Evolutionary conservation across 1,140 invertebrate species (phyloP).

Genomic region (Radopholus similis): DNA sequence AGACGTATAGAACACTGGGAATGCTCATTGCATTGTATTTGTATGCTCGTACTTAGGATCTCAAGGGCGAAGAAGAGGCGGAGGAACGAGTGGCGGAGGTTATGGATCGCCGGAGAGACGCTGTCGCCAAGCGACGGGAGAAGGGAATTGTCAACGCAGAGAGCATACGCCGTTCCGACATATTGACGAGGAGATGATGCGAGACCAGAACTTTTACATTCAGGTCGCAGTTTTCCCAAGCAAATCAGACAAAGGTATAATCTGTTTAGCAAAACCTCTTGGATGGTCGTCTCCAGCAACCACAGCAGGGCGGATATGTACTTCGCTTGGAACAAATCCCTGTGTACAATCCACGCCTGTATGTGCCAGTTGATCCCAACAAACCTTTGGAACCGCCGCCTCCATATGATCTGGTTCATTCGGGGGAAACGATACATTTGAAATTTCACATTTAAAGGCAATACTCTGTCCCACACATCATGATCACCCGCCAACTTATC

Average conservation of each 20-base stretch:
- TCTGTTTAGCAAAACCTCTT: conserved; percentile 40
- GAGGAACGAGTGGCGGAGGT: not conserved
- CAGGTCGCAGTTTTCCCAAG: conserved; percentile 20
- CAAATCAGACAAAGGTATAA: not conserved
- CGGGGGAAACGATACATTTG: no score
- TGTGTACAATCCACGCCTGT: conserved; percentile 32
- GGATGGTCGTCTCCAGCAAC: conserved; percentile 24
- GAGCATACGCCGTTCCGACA: no score
- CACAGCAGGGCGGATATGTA: conserved; percentile 16
- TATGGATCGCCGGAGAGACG: not conserved
- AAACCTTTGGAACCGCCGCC: conserved; percentile 45
- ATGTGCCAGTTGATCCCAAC: not conserved
- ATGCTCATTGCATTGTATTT: not conserved
- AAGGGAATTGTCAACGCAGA: no score
- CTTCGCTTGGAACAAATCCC: conserved; percentile 41
- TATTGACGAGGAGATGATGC: conserved; percentile 2
- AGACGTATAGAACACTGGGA: not conserved
- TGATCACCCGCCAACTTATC: not conserved
- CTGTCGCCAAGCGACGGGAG: not conserved
- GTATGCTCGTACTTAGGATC: no score
- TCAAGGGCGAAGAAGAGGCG: not conserved
- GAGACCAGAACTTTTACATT: conserved; percentile 15
- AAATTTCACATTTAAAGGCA: no score
- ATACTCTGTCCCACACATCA: not conserved
- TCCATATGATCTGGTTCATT: conserved; percentile 36